phyloP scores from a whole-genome alignment of 2,888 invertebrate genomes.

The Cloeon dipterum region DNA sequence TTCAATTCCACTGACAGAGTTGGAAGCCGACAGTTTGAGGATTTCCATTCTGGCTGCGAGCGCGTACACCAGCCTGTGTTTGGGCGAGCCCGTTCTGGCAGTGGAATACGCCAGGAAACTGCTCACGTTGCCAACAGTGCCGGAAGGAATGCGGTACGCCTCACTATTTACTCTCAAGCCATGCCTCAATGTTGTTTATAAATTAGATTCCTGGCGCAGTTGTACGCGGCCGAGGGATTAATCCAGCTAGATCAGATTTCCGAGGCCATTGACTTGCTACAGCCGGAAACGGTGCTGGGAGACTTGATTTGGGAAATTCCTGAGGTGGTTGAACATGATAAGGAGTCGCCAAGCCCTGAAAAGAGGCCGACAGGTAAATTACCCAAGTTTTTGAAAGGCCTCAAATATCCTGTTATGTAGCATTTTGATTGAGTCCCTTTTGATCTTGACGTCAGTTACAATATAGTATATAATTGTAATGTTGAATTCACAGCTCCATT shows the following conservation, averaged over 20 bases:
- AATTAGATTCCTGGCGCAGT: conserved; percentile 51
- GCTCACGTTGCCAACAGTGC: conserved; percentile 43
- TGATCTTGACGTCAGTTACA: too few species aligned
- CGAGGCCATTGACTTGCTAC: conserved; percentile 65
- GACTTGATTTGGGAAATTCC: conserved; percentile 1
- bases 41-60: conserved; percentile 47
- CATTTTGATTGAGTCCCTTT: too few species aligned
- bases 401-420: too few species aligned
- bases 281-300: conserved; percentile 44
- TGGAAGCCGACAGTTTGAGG: conserved; percentile 14
- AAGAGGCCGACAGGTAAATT: neutral
- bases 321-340: neutral
- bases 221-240: conserved; percentile 76
- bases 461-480: too few species aligned
- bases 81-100: conserved; percentile 63
- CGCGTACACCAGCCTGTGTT: conserved; percentile 61
- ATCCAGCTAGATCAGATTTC: conserved; percentile 57
- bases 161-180: neutral
- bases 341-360: neutral
- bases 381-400: too few species aligned
- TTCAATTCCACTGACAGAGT: neutral
- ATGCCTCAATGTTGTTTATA: conserved; percentile 2
- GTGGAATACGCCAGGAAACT: conserved; percentile 54
- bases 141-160: conserved; percentile 42
- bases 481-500: too few species aligned